Evolutionary conservation across 2,888 invertebrate species (phyloP), one percentile per base, ranked within the genome.

Genomic region (Chouioia cunea): DNA sequence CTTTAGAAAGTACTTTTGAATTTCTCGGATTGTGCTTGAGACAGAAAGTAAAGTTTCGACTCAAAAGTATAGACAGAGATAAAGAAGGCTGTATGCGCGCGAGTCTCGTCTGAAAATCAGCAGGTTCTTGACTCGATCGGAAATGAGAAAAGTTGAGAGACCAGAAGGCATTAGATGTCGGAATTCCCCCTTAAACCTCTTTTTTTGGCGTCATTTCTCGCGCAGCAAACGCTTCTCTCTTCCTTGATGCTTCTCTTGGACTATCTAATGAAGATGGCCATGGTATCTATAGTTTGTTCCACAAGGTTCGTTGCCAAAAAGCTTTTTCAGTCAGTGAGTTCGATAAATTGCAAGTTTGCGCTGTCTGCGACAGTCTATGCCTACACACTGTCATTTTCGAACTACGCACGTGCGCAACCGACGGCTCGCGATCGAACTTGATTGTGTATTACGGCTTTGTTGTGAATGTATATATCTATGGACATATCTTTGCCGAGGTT

Each of bases 71-170:
- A 36, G 27, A 65, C 58, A 70, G 60, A 44, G 23, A 27, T 47
- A 27, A 48, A 66, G 52, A 57, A 48, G 43, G 44, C 46, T 20
- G 43, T 2, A n/a, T 20, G 23, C 60, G 46, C 16, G 52, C 18
- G 4, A 66, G 47, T 62, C 46, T n/a, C 50, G 63, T 43, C 16
- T 16, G 18, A 23, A 23, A 69, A 63, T 62, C 47, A 54, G 54
- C 44, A 50, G 50, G 50, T 64, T 65, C 47, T 76, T 72, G 74
- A 79, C 78, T 79, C 78, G 78, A 81, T 81, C 81, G 81, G 80
- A 81, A 82, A 82, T 80, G 80, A 81, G 81, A 78, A 80, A 82
- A 82, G 80, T 81, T 81, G 68, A n/a, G n/a, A n/a, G n/a, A n/a
- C 73, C 63, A 59, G 74, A 74, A 72, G 71, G 71, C 73, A 75